Percentiles rank a stretch among this genome's conserved stretches.
phyloP scores from a whole-genome alignment of 1,140 invertebrate genomes.

The Myzus persicae region DNA sequence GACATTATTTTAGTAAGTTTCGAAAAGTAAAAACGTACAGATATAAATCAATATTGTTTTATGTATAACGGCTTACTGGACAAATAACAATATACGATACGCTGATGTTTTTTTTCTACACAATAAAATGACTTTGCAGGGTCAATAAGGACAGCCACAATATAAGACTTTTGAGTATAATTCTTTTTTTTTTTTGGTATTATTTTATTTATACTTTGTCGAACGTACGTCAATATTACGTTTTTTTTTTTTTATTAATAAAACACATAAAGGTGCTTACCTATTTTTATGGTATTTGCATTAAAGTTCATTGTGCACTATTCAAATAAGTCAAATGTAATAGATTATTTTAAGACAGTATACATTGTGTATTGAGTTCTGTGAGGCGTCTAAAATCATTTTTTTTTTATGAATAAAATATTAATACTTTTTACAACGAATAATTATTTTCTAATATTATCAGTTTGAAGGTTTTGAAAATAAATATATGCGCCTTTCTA shows the following conservation, averaged over 20 bases:
- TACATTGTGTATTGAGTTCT: neutral
- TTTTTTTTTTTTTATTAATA: neutral
- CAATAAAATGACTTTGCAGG: neutral
- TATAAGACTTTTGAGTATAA: neutral
- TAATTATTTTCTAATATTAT: neutral
- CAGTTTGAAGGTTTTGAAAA: neutral
- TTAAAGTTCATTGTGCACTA: neutral
- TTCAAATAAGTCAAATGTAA: neutral
- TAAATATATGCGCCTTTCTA: too few species aligned
- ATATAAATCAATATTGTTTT: neutral
- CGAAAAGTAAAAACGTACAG: neutral
- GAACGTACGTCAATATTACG: neutral
- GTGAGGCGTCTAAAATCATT: neutral
- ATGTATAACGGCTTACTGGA: neutral
- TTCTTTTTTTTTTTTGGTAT: neutral
- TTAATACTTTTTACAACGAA: neutral
- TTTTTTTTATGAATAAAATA: neutral
- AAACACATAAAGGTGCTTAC: neutral
- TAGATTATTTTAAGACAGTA: neutral
- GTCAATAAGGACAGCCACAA: neutral
- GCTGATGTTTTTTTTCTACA: neutral
- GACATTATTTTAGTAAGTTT: neutral
- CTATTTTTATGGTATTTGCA: neutral
- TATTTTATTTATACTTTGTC: neutral
- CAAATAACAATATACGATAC: neutral